A percentile compares a stretch with the other conserved stretches of the same genome.
Conservation (phyloP, 2,113 vertebrate species). For the Protobothrops flavoviridis region DNA sequence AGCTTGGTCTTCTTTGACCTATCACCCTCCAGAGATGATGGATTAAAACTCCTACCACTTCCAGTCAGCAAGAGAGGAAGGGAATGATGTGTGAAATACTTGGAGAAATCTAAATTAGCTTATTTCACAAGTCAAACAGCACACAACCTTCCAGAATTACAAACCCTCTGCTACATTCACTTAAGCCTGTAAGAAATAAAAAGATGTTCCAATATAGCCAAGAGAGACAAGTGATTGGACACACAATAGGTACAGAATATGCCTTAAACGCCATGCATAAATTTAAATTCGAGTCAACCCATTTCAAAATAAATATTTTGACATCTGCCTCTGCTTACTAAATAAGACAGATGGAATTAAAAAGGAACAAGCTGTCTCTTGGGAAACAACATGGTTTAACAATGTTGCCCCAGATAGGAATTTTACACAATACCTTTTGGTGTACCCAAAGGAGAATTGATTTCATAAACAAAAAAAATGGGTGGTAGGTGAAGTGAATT, state of each 20-base stretch:
- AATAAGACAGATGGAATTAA: not conserved
- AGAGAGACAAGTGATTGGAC: not conserved
- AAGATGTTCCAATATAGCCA: not conserved
- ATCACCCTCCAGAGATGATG: not conserved
- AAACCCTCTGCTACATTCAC: not conserved
- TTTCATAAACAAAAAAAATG: not conserved
- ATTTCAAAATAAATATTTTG: not conserved
- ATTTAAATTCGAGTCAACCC: not conserved
- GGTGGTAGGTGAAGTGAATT: no score
- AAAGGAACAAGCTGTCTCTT: not conserved
- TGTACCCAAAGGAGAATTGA: fast-evolving
- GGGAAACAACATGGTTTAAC: not conserved
- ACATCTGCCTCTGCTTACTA: not conserved
- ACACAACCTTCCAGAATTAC: not conserved
- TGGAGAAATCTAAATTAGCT: not conserved
- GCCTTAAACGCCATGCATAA: not conserved
- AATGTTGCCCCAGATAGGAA: no score
- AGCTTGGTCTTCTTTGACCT: not conserved
- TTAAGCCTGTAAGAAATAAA: not conserved
- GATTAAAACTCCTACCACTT: not conserved
- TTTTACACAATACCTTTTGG: not conserved
- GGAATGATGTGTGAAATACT: not conserved
- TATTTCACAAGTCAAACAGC: not conserved
- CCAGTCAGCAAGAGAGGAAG: not conserved
- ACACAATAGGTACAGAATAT: not conserved